Evolutionary conservation across 1,140 invertebrate species (phyloP), one percentile per base, ranked within the genome.

Genomic region (Pseudomyrmex sp.): DNA sequence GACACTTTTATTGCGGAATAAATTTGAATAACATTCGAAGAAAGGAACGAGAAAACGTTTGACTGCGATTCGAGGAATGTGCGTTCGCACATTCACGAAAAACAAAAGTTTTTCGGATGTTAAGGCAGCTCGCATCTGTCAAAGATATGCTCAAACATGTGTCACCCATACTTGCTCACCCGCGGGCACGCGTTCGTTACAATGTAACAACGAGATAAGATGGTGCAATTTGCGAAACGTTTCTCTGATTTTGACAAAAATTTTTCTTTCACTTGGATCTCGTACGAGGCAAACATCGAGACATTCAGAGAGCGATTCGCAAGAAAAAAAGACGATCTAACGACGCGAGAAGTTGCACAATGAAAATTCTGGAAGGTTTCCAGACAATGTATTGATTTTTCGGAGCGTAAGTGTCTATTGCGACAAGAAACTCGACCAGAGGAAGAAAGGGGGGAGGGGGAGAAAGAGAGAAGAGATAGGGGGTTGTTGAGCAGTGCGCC

Each of bases 291-390:
- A 48, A 80, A 80, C 54, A 70, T 80, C 46, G 65, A 50, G 46
- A 66, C 76, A 69, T 46, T 79, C 65, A 58, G 65, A 35, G 5
- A 72, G 54, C 52, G 66, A 70, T 23, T 79, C 54, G 68, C 58
- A 62, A 35, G 35, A 35, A 35, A 35, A 35, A 35, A 35, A 35
- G 35, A 35, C 35, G 58, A 61, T 35, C 44, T 70, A 70, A 70
- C 20, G n/a, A 26, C 23, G 23, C 54, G 66, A 70, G 44, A 20
- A 80, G 20, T 80, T 66, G 54, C 68, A 70, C 66, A 70, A 80
- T 80, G 76, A 80, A 80, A 70, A 80, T 80, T 80, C 54, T 80
- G 76, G 66, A 80, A 80, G n/a, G 54, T n/a, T 72, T 80, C 76
- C 76, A 80, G 44, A 66, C 15, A 72, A 18, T 59, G 44, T 80